These are phyloP conservation scores for Anableps anableps DNA, from an alignment of 2,797 vertebrate genomes.

Conservation along the genomic window DNA sequence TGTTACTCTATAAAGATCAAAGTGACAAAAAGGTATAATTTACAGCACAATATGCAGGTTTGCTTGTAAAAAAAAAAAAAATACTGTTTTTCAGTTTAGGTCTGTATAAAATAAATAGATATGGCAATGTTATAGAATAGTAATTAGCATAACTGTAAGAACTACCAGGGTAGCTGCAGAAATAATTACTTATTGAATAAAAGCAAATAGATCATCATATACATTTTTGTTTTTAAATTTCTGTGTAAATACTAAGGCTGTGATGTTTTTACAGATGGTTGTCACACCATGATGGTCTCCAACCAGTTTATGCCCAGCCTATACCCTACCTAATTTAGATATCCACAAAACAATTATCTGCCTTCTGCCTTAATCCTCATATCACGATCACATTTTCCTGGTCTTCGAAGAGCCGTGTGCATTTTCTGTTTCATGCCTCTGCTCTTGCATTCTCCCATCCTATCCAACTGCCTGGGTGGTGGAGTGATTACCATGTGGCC, in stretches of 20 bases:
- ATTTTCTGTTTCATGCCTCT: constrained; percentile 73
- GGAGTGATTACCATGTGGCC: constrained; percentile 83
- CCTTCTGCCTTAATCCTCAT: not conserved
- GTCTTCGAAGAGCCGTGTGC: constrained; percentile 23
- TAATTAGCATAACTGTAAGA: not conserved
- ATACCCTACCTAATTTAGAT: not conserved
- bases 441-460: constrained; percentile 77
- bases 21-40: not conserved
- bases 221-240: not conserved
- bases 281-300: not conserved
- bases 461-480: constrained; percentile 92
- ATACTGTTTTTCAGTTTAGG: not conserved
- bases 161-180: not conserved
- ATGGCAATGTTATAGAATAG: not conserved
- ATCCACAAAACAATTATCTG: not conserved
- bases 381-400: not conserved
- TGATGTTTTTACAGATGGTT: not conserved
- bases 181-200: not conserved
- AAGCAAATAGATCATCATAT: not conserved
- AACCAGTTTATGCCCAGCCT: not conserved
- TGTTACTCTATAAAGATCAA: not conserved
- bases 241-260: not conserved
- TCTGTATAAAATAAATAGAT: not conserved
- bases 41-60: not conserved
- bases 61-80: not conserved